Conservation (phyloP, 2,113 vertebrate species). For the Spilogale gracilis region DNA sequence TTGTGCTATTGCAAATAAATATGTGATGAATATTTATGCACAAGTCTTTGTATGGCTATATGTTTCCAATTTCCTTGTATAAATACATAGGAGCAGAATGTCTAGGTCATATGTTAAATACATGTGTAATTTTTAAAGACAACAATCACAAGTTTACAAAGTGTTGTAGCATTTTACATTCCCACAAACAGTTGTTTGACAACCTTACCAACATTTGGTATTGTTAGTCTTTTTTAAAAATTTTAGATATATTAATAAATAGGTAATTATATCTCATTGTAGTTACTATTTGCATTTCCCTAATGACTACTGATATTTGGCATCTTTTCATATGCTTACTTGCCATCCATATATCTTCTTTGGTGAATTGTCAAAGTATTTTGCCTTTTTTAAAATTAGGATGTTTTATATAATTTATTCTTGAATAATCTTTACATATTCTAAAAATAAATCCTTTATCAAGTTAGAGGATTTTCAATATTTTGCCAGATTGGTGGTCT, state of each 20-base stretch:
- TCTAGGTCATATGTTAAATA: background rate
- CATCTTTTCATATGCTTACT: background rate
- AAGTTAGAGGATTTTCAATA: background rate
- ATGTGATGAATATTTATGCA: background rate
- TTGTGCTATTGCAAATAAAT: background rate
- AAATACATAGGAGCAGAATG: background rate
- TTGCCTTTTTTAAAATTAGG: background rate
- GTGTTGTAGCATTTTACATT: background rate
- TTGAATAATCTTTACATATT: background rate
- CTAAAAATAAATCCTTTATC: background rate
- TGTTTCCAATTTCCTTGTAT: background rate
- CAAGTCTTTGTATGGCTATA: background rate
- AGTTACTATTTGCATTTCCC: background rate
- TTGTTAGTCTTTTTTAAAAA: background rate
- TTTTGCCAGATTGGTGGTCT: background rate
- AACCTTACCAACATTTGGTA: background rate
- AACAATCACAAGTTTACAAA: background rate
- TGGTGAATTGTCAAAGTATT: background rate
- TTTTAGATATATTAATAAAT: background rate
- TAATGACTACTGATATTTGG: background rate
- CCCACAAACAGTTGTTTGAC: background rate
- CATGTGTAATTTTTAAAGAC: background rate
- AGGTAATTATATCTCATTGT: background rate
- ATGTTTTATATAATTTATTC: background rate
- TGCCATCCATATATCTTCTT: background rate